These are phyloP conservation scores for Pristis pectinata DNA, from an alignment of 2,797 vertebrate species.

Conservation along the genomic window DNA sequence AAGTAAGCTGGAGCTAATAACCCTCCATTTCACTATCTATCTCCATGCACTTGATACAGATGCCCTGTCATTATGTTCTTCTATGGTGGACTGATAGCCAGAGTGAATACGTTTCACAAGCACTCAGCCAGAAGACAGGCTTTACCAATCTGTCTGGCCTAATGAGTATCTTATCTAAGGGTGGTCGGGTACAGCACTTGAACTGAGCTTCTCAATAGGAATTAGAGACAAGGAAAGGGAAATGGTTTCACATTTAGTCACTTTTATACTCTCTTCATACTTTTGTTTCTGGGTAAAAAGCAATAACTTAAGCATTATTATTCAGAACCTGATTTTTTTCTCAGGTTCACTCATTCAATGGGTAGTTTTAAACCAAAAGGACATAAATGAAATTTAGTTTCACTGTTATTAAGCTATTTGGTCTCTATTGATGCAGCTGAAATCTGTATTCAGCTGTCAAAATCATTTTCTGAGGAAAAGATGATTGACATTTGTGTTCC, in stretches of 20 bases:
- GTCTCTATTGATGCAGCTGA: constrained; percentile 51
- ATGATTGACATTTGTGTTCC: constrained; percentile 63
- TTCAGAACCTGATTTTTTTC: constrained; percentile 18
- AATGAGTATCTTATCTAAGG: constrained; percentile 38
- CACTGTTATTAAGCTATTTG: constrained; percentile 36
- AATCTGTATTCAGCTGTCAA: constrained; percentile 66
- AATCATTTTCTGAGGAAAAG: constrained; percentile 58
- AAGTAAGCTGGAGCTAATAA: constrained; percentile 37
- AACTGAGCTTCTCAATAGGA: constrained; percentile 21
- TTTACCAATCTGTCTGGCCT: constrained; percentile 35
- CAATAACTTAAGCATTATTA: constrained; percentile 11
- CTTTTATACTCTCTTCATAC: not conserved
- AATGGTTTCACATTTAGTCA: not conserved
- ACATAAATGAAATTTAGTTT: constrained; percentile 22
- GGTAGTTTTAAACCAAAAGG: not conserved
- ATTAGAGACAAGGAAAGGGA: not conserved
- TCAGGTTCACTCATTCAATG: not conserved
- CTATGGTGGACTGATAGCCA: constrained; percentile 32
- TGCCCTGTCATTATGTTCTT: constrained; percentile 31
- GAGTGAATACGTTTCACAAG: constrained; percentile 37
- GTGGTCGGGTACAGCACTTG: constrained; percentile 32
- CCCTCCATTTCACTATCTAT: constrained; percentile 35
- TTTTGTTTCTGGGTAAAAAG: not conserved
- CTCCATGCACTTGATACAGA: constrained; percentile 26
- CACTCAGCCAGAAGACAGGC: constrained; percentile 37